Percentiles rank a stretch among this genome's conserved stretches.
Conservation (phyloP, 2,888 invertebrate species). For the Globia sparganii region DNA sequence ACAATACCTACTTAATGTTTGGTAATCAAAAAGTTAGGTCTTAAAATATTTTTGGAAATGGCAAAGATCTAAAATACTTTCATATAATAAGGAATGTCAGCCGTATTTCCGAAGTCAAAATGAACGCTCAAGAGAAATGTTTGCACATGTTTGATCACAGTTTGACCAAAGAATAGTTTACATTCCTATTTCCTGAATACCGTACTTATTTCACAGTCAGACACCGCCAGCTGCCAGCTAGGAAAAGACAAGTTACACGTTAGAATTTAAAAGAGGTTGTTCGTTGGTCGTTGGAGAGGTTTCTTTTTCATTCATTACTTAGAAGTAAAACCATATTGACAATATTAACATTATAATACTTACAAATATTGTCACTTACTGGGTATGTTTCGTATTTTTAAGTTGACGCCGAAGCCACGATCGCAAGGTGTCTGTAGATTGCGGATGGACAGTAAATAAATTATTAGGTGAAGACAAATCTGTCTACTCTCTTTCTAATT, state of each 20-base stretch:
- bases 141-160: too few relatives aligned
- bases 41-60: slow-evolving; percentile 16
- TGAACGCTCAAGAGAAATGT: not conserved
- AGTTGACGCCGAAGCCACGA: not conserved
- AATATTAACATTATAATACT: not conserved
- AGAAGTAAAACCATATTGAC: not conserved
- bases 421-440: not conserved
- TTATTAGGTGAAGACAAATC: slow-evolving; percentile 12
- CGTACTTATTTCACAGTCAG: too few relatives aligned
- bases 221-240: not conserved
- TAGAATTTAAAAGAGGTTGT: not conserved
- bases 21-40: slow-evolving; percentile 45
- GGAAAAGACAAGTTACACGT: not conserved
- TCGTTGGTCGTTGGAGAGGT: not conserved
- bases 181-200: not conserved
- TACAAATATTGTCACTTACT: not conserved
- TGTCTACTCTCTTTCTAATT: slow-evolving; percentile 23
- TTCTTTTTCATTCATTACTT: not conserved
- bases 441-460: not conserved
- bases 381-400: not conserved
- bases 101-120: not conserved
- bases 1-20: slow-evolving; percentile 6
- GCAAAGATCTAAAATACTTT: not conserved
- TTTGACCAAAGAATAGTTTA: not conserved
- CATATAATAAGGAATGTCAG: not conserved